A percentile compares a stretch with the other conserved stretches of the same genome.
These are phyloP conservation scores for Leptodactylus fallax DNA, from an alignment of 2,797 vertebrate genomes.

Conservation along the genomic window DNA sequence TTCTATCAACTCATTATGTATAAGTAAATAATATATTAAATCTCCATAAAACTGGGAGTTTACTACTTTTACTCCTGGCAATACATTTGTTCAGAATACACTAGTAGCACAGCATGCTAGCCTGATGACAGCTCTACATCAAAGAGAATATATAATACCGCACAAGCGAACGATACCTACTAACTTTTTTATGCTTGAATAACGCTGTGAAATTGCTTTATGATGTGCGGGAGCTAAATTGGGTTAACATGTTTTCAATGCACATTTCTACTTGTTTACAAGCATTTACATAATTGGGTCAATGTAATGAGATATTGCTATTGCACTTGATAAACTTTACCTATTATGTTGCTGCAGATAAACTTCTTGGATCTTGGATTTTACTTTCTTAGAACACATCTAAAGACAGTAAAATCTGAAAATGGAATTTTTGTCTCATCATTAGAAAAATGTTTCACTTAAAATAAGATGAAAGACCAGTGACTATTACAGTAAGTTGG, in stretches of 20 bases:
- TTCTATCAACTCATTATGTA: constrained; percentile 16
- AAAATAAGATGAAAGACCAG: too few species aligned
- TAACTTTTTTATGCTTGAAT: constrained; percentile 26
- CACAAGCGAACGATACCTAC: background rate
- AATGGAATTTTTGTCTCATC: background rate
- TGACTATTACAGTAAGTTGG: too few species aligned
- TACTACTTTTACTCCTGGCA: constrained; percentile 8
- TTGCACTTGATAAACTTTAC: background rate
- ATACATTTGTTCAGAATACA: constrained; percentile 17
- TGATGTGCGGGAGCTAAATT: constrained; percentile 11
- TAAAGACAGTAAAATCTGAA: background rate
- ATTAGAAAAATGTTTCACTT: background rate
- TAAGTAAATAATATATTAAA: constrained; percentile 21
- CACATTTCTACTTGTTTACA: constrained; percentile 15
- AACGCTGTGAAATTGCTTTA: background rate
- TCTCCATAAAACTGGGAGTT: constrained; percentile 2
- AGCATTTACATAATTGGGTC: constrained; percentile 5
- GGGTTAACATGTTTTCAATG: constrained; percentile 23
- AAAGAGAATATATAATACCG: constrained; percentile 22
- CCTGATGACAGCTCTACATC: constrained; percentile 19
- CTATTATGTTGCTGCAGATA: background rate
- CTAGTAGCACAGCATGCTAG: constrained; percentile 21
- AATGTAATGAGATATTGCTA: background rate
- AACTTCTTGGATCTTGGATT: background rate
- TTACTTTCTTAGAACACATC: background rate